These are phyloP conservation scores for Zhuqinia jingwanae DNA, from an alignment of 2,888 invertebrate species.

Conservation along the genomic window DNA sequence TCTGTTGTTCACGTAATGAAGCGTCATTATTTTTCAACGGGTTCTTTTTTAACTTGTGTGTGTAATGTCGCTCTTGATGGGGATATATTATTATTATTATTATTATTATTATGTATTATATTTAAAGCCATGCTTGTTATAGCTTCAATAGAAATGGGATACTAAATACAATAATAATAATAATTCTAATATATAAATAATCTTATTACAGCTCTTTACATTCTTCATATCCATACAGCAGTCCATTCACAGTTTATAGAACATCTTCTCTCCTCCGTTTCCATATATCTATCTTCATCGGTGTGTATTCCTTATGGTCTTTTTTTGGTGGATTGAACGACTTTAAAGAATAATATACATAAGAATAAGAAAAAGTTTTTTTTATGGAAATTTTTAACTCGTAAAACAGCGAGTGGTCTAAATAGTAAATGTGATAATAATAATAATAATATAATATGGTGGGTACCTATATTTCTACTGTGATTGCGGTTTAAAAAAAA, in stretches of 20 bases:
- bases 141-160: slow-evolving; percentile 1
- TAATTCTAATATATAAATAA: too few species aligned
- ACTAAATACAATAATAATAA: slow-evolving; percentile 23
- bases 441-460: slow-evolving; percentile 17
- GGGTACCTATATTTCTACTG: slow-evolving; percentile 28
- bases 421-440: slow-evolving; percentile 39
- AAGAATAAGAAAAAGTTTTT: slow-evolving; percentile 52
- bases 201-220: too few species aligned
- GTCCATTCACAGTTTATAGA: slow-evolving; percentile 41
- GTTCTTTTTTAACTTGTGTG: neutral
- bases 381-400: slow-evolving; percentile 69
- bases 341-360: too few species aligned
- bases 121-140: neutral
- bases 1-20: slow-evolving; percentile 20
- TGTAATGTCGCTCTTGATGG: too few species aligned
- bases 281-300: too few species aligned
- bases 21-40: slow-evolving; percentile 39
- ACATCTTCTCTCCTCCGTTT: too few species aligned
- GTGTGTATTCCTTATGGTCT: too few species aligned
- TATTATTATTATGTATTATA: too few species aligned
- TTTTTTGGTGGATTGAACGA: slow-evolving; percentile 28
- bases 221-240: too few species aligned
- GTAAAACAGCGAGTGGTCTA: slow-evolving; percentile 72
- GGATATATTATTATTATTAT: too few species aligned
- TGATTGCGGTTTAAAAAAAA: slow-evolving; percentile 42